Conservation (phyloP, 2,113 vertebrate species). For the Hirundichthys speculiger region DNA sequence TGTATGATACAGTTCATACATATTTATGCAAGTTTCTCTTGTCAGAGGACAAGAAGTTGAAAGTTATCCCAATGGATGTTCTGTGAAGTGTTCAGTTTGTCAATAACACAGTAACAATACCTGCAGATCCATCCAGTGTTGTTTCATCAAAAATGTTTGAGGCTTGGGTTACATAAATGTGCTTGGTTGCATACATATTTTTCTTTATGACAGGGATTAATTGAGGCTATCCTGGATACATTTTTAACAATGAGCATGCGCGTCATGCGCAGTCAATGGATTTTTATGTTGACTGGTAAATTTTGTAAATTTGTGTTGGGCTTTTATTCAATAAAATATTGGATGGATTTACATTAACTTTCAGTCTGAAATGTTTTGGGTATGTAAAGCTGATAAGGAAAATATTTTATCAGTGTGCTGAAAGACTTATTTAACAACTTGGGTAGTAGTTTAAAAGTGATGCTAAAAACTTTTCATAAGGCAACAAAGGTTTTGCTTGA, state of each 20-base stretch:
- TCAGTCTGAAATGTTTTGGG: neutral
- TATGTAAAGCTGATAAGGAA: no score
- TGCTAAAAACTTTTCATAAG: no score
- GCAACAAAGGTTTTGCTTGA: no score
- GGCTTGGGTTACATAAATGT: conserved; percentile 35
- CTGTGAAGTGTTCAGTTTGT: conserved; percentile 12
- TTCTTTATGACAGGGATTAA: conserved; percentile 21
- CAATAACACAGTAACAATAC: conserved; percentile 31
- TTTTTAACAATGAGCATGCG: conserved; percentile 72
- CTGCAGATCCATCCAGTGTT: conserved; percentile 60
- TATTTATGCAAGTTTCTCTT: conserved; percentile 30
- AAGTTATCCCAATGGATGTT: conserved; percentile 8
- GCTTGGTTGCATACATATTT: conserved; percentile 39
- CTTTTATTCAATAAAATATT: conserved; percentile 82
- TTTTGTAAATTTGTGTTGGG: conserved; percentile 81
- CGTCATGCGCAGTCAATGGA: conserved; percentile 62
- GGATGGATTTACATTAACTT: conserved; percentile 69
- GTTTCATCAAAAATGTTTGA: conserved; percentile 39
- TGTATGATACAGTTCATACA: conserved; percentile 21
- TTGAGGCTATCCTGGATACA: conserved; percentile 55
- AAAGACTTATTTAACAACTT: no score
- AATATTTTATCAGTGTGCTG: no score
- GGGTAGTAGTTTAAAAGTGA: no score
- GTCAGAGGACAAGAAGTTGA: conserved; percentile 22
- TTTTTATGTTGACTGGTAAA: conserved; percentile 77